Evolutionary conservation across 2,113 vertebrate genomes (phyloP).

Genomic region (Sylvietta virens): DNA sequence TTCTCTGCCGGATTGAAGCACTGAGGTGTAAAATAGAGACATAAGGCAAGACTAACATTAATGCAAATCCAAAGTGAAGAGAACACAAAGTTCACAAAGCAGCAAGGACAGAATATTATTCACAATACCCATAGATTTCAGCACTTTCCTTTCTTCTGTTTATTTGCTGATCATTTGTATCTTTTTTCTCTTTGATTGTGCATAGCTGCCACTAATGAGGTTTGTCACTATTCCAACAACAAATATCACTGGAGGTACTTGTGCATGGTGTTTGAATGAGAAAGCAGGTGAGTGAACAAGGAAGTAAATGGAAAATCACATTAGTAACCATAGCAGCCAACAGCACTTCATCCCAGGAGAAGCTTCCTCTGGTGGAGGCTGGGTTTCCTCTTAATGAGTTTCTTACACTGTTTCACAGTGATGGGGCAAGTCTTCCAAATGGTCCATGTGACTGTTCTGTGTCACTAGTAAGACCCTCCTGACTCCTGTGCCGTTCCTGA

Average conservation of each 20-base stretch:
- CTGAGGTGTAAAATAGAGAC: conserved; percentile 46
- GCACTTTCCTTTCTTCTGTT: not conserved
- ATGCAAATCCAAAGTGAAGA: conserved; percentile 27
- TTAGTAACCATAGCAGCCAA: conserved; percentile 55
- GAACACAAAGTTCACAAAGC: conserved; percentile 8
- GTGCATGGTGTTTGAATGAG: not conserved
- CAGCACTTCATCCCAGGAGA: not conserved
- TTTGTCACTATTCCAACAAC: not conserved
- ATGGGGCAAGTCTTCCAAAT: not conserved
- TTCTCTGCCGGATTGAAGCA: not conserved
- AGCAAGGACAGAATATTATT: not conserved
- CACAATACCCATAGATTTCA: not conserved
- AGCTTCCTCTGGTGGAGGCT: not conserved
- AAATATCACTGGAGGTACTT: not conserved
- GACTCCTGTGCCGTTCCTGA: not conserved
- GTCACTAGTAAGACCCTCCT: not conserved
- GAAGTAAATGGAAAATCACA: not conserved
- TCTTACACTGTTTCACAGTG: not conserved
- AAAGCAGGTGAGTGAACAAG: conserved; percentile 31
- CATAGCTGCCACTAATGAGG: not conserved
- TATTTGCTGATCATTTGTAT: not conserved
- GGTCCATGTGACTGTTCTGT: not conserved
- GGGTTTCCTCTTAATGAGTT: not conserved
- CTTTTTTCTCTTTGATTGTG: not conserved
- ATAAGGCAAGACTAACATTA: conserved; percentile 27